These are phyloP conservation scores for Reinhardtius hippoglossoides DNA, from an alignment of 2,113 vertebrate genomes.

Conservation along the genomic window DNA sequence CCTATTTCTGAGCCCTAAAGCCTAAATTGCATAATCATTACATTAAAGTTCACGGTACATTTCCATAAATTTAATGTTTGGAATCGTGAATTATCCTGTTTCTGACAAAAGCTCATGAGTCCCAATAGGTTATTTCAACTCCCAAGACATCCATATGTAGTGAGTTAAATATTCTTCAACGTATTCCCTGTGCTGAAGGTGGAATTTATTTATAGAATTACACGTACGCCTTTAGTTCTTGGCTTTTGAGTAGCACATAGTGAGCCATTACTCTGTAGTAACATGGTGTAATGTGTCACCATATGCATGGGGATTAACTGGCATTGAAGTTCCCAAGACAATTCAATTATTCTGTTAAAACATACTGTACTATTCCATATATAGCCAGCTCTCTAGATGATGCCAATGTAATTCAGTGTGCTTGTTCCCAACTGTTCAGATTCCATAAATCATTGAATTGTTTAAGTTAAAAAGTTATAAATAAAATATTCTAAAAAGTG, in stretches of 20 bases:
- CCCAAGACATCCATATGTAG: slow-evolving; percentile 45
- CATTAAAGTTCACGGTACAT: not conserved
- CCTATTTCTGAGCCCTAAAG: not conserved
- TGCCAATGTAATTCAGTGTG: slow-evolving; percentile 1
- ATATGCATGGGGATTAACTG: slow-evolving; percentile 40
- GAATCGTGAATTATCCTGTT: slow-evolving; percentile 7
- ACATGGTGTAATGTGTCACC: slow-evolving; percentile 19
- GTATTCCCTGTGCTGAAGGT: slow-evolving; percentile 21
- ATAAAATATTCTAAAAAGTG: not conserved
- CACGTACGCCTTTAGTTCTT: slow-evolving; percentile 25
- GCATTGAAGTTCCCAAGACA: slow-evolving; percentile 23
- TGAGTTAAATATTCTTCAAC: slow-evolving; percentile 33
- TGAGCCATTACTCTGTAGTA: slow-evolving; percentile 28
- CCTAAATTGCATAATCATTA: slow-evolving; percentile 1
- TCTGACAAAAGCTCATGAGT: slow-evolving; percentile 4
- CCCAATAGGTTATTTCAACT: not conserved
- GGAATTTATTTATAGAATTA: slow-evolving; percentile 48
- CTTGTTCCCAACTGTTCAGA: not conserved
- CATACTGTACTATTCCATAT: slow-evolving; percentile 26
- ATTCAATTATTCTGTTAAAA: slow-evolving; percentile 40
- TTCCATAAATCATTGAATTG: not conserved
- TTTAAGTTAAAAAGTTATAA: too few relatives aligned
- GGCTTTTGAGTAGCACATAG: slow-evolving; percentile 30
- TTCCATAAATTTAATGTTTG: slow-evolving; percentile 18
- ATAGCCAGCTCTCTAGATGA: slow-evolving; percentile 14